A percentile compares a stretch with the other conserved stretches of the same genome.
Conservation (phyloP, 2,888 invertebrate genomes). For the Leptarthrus brevirostris region DNA sequence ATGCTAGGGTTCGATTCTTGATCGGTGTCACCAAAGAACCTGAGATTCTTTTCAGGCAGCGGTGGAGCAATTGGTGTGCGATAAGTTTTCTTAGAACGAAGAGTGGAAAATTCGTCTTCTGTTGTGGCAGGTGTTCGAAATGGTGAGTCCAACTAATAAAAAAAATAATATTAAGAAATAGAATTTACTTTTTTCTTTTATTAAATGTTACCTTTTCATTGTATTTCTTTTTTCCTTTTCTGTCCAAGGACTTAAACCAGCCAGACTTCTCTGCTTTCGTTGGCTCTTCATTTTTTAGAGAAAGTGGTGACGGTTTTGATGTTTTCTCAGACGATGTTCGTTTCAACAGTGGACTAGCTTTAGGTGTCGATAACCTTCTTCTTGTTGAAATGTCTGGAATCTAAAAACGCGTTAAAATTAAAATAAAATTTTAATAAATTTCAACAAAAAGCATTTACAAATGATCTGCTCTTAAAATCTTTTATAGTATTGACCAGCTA, state of each 20-base stretch:
- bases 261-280: conserved; percentile 70
- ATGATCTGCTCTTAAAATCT: too few relatives aligned
- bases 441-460: too few relatives aligned
- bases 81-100: conserved; percentile 50
- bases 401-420: too few relatives aligned
- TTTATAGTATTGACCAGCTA: too few relatives aligned
- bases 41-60: conserved; percentile 73
- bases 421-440: too few relatives aligned
- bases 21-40: conserved; percentile 88
- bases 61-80: conserved; percentile 53
- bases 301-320: conserved; percentile 66
- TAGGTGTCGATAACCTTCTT: conserved; percentile 80
- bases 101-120: conserved; percentile 56
- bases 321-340: conserved; percentile 69
- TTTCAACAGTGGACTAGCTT: conserved; percentile 75
- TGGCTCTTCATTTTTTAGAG: conserved; percentile 64
- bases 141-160: conserved; percentile 51
- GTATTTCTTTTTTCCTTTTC: conserved; percentile 77
- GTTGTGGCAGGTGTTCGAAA: conserved; percentile 51
- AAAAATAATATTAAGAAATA: background rate
- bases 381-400: conserved; percentile 75
- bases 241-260: conserved; percentile 85
- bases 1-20: conserved; percentile 76
- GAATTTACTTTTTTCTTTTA: background rate
- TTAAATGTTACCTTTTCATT: conserved; percentile 61